phyloP scores from a whole-genome alignment of 1,140 invertebrate genomes.

The Drosophila subpulchrella region DNA sequence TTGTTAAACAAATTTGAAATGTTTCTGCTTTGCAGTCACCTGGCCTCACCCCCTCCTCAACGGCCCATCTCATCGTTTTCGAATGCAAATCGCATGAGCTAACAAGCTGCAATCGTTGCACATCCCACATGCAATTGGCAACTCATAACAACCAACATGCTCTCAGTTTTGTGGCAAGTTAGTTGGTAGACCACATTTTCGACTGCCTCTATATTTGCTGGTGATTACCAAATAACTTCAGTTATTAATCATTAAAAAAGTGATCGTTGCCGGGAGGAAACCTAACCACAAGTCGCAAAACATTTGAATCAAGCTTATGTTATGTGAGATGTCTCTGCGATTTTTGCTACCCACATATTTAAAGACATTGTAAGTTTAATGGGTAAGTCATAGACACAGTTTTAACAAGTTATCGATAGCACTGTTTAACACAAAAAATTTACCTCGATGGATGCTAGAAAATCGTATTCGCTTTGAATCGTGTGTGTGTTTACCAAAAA shows the following conservation, averaged over 20 bases:
- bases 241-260: conserved; percentile 72
- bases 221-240: conserved; percentile 77
- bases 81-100: conserved; percentile 69
- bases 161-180: conserved; percentile 43
- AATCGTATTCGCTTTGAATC: too few relatives aligned
- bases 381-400: conserved; percentile 1
- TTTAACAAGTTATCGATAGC: neutral
- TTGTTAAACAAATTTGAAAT: conserved; percentile 80
- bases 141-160: conserved; percentile 57
- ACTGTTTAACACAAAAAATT: neutral
- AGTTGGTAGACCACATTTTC: conserved; percentile 70
- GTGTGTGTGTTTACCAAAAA: too few relatives aligned
- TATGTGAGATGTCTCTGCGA: conserved; percentile 1
- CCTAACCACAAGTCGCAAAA: conserved; percentile 27
- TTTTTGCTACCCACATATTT: conserved; percentile 26
- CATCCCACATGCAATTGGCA: conserved; percentile 75
- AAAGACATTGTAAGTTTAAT: neutral
- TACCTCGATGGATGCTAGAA: too few relatives aligned
- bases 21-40: conserved; percentile 31
- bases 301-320: conserved; percentile 21
- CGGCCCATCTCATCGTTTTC: conserved; percentile 10
- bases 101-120: conserved; percentile 75
- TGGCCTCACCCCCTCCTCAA: conserved; percentile 14
- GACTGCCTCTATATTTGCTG: conserved; percentile 34
- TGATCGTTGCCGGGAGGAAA: conserved; percentile 47